These are phyloP conservation scores for Macrobrachium nipponense DNA, from an alignment of 1,140 invertebrate species.

Conservation along the genomic window DNA sequence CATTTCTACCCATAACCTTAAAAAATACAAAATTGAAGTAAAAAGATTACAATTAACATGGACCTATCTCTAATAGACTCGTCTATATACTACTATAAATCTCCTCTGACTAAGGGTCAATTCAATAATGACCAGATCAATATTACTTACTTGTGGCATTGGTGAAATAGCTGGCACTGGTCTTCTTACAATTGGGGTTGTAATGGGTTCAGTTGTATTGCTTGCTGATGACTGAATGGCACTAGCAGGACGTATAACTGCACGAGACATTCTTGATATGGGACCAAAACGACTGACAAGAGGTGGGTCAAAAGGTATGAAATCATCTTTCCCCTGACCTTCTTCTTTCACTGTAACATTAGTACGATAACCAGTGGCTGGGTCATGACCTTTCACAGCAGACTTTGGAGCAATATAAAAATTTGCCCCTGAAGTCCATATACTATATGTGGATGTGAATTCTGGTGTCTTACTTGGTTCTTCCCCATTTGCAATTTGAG, in stretches of 20 bases:
- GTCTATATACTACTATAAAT: too few species aligned
- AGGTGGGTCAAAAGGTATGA: conserved; percentile 81
- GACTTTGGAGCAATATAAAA: conserved; percentile 62
- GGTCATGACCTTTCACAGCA: conserved; percentile 48
- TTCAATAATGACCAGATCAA: too few species aligned
- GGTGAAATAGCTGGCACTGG: conserved; percentile 73
- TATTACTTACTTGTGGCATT: conserved; percentile 70
- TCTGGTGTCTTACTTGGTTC: conserved; percentile 53
- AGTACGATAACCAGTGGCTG: conserved; percentile 52
- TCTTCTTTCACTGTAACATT: conserved; percentile 47
- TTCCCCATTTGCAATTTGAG: conserved; percentile 62
- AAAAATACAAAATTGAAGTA: too few species aligned
- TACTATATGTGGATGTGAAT: conserved; percentile 68
- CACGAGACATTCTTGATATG: conserved; percentile 79
- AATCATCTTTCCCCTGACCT: conserved; percentile 74
- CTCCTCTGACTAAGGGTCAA: too few species aligned
- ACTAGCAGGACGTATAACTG: conserved; percentile 67
- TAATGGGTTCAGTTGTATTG: conserved; percentile 65
- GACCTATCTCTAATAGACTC: too few species aligned
- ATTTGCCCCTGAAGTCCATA: conserved; percentile 67
- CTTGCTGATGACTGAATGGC: conserved; percentile 68
- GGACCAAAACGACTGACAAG: conserved; percentile 82
- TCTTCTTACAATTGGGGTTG: conserved; percentile 69
- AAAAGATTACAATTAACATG: too few species aligned
- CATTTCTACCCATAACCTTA: too few species aligned